Evolutionary conservation across 2,888 invertebrate species (phyloP).

Genomic region (Pseudococcus longispinus): DNA sequence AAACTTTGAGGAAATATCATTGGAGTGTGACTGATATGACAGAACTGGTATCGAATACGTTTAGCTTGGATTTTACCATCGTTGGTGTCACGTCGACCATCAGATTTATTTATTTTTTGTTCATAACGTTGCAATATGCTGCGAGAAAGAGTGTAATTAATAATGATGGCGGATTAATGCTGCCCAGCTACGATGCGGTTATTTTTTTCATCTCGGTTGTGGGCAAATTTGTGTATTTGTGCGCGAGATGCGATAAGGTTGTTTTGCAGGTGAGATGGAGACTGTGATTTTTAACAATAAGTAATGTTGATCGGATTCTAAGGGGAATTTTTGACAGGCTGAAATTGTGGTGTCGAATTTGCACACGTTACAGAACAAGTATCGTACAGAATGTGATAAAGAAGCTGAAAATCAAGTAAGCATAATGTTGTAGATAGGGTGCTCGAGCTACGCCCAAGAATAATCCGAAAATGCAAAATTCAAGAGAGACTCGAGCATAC

Average conservation of each 20-base stretch:
- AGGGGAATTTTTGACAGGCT: neutral
- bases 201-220: slow-evolving; percentile 55
- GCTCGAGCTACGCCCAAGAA: too few relatives aligned
- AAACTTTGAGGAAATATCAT: slow-evolving; percentile 32
- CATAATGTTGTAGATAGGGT: too few relatives aligned
- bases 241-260: slow-evolving; percentile 55
- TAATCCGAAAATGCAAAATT: too few relatives aligned
- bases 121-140: slow-evolving; percentile 51
- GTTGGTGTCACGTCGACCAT: slow-evolving; percentile 52
- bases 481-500: too few relatives aligned
- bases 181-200: slow-evolving; percentile 49
- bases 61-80: slow-evolving; percentile 52
- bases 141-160: slow-evolving; percentile 22
- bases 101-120: slow-evolving; percentile 57
- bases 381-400: neutral
- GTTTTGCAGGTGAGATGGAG: slow-evolving; percentile 27
- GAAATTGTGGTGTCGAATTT: neutral
- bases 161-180: neutral
- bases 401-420: neutral
- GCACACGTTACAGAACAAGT: slow-evolving; percentile 1
- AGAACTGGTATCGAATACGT: slow-evolving; percentile 47
- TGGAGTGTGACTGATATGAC: slow-evolving; percentile 46
- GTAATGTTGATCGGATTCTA: too few relatives aligned
- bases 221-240: slow-evolving; percentile 57
- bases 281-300: neutral